phyloP scores from a whole-genome alignment of 2,888 invertebrate genomes.

The Ennomos quercinarius region DNA sequence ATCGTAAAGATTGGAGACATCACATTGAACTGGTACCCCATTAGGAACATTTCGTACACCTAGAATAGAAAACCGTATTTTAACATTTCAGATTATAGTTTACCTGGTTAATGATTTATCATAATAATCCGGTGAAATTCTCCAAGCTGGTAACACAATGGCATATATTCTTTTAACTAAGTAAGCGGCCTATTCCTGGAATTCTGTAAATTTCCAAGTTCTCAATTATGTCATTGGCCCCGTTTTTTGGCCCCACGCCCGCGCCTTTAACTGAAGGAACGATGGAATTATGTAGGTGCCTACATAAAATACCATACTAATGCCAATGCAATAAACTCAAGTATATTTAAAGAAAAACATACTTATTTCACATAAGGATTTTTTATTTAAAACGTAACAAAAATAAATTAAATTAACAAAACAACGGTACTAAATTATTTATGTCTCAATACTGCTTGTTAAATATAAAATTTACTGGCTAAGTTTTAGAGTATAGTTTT shows the following conservation, averaged over 20 bases:
- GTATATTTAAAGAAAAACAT: constrained; percentile 38
- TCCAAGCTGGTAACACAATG: no score
- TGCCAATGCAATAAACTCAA: constrained; percentile 20
- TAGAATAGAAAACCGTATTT: constrained; percentile 58
- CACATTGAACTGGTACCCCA: constrained; percentile 95
- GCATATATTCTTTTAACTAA: no score
- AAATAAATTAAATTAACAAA: constrained; percentile 52
- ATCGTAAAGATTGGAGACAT: constrained; percentile 95
- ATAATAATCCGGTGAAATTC: no score
- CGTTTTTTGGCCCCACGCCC: no score
- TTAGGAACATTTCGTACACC: constrained; percentile 97
- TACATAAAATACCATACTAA: neutral
- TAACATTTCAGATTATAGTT: no score
- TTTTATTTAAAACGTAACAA: constrained; percentile 58
- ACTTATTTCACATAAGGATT: constrained; percentile 26
- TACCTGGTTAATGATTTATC: no score
- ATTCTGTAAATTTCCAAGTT: no score
- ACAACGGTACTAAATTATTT: constrained; percentile 22
- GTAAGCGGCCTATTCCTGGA: no score
- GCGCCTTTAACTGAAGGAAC: no score
- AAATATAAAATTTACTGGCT: constrained; percentile 8
- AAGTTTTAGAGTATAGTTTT: constrained; percentile 25
- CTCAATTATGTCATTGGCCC: no score
- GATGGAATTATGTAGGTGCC: no score
- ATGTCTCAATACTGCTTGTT: constrained; percentile 4